phyloP scores from a whole-genome alignment of 1,140 invertebrate species.

The Archivesica marissinica region DNA sequence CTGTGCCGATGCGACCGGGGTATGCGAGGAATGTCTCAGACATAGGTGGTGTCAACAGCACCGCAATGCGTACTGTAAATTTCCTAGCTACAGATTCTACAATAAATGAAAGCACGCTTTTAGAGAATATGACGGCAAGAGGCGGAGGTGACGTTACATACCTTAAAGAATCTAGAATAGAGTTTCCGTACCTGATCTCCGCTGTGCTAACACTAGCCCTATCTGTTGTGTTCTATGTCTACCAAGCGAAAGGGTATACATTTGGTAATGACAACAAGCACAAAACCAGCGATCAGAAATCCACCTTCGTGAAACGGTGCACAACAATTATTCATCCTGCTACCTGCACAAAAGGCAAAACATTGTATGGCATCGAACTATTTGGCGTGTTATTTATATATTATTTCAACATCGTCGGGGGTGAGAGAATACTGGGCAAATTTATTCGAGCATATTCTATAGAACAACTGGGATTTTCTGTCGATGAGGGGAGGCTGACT shows the following conservation, averaged over 20 bases:
- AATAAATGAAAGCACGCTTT: too few relatives aligned
- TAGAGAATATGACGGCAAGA: too few relatives aligned
- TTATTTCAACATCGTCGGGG: conserved; percentile 68
- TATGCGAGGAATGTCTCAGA: neutral
- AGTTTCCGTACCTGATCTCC: conserved; percentile 68
- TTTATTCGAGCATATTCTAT: conserved; percentile 73
- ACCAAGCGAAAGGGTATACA: conserved; percentile 49
- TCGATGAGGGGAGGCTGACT: conserved; percentile 65
- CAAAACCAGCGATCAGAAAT: neutral
- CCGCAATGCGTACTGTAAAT: too few relatives aligned
- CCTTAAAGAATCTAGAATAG: conserved; percentile 67
- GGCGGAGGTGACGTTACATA: conserved; percentile 32
- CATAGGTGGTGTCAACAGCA: neutral
- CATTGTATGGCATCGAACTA: conserved; percentile 65
- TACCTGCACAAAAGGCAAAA: conserved; percentile 66
- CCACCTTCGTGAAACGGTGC: neutral
- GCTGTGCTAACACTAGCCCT: conserved; percentile 52
- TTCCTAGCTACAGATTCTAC: too few relatives aligned
- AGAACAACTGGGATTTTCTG: conserved; percentile 64
- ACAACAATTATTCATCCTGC: conserved; percentile 66
- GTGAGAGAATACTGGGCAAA: conserved; percentile 71
- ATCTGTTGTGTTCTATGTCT: conserved; percentile 66
- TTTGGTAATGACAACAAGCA: neutral
- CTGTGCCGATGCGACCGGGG: conserved; percentile 34
- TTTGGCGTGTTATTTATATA: conserved; percentile 69